phyloP scores from a whole-genome alignment of 2,888 invertebrate species.

The Plagodis dolabraria region DNA sequence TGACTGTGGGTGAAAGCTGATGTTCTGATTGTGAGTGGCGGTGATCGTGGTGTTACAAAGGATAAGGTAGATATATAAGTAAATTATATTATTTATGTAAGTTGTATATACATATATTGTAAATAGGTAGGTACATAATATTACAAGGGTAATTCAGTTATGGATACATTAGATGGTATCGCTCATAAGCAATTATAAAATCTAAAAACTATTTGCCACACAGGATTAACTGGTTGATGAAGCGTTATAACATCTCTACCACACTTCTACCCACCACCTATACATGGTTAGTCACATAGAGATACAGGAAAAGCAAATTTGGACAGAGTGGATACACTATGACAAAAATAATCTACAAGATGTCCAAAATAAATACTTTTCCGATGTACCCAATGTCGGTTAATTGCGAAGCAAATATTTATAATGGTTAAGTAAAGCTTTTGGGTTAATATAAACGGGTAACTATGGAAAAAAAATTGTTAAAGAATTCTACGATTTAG shows the following conservation, averaged over 20 bases:
- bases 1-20: constrained; percentile 51
- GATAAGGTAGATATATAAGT: constrained; percentile 13
- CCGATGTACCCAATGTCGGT: constrained; percentile 42
- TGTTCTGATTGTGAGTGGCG: constrained; percentile 47
- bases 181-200: constrained; percentile 34
- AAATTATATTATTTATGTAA: constrained; percentile 13
- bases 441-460: constrained; percentile 37
- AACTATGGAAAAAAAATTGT: constrained; percentile 25
- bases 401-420: constrained; percentile 50
- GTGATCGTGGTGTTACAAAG: constrained; percentile 45
- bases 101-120: constrained; percentile 43
- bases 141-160: constrained; percentile 8
- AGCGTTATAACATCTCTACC: constrained; percentile 46
- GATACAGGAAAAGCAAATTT: constrained; percentile 53
- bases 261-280: constrained; percentile 37
- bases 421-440: constrained; percentile 43
- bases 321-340: constrained; percentile 33
- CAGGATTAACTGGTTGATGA: constrained; percentile 44
- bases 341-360: constrained; percentile 20
- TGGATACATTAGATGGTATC: constrained; percentile 12
- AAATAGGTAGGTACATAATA: constrained; percentile 5
- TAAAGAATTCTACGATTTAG: constrained; percentile 34
- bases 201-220: constrained; percentile 43
- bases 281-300: constrained; percentile 45
- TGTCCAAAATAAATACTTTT: constrained; percentile 32